Evolutionary conservation across 2,888 invertebrate species (phyloP).

Genomic region (Hesperia comma): DNA sequence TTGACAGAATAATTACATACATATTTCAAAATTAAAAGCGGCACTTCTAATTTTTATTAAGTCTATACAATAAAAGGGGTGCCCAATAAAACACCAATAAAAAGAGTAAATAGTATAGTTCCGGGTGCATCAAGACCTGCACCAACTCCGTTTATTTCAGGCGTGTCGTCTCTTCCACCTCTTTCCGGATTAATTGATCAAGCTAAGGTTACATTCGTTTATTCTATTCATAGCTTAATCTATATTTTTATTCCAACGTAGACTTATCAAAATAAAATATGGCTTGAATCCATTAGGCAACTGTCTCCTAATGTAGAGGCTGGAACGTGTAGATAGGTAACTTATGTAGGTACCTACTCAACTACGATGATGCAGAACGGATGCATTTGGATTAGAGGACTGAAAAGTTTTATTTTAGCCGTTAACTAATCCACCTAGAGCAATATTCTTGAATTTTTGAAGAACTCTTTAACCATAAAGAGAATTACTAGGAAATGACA

Average conservation of each 20-base stretch:
- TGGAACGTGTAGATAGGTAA: too few relatives aligned
- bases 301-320: too few relatives aligned
- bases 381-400: too few relatives aligned
- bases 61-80: conserved; percentile 42
- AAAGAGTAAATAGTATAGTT: conserved; percentile 57
- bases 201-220: conserved; percentile 65
- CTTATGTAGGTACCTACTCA: too few relatives aligned
- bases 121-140: conserved; percentile 59
- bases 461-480: too few relatives aligned
- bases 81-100: conserved; percentile 60
- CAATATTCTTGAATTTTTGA: too few relatives aligned
- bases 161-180: conserved; percentile 45
- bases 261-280: not conserved
- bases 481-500: too few relatives aligned
- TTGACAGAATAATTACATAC: too few relatives aligned
- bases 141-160: conserved; percentile 65
- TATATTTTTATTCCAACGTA: conserved; percentile 1
- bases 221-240: conserved; percentile 50
- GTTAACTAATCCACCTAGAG: too few relatives aligned
- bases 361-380: too few relatives aligned
- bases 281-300: not conserved
- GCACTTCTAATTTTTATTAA: conserved; percentile 38
- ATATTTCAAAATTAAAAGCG: not conserved
- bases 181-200: conserved; percentile 63
- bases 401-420: too few relatives aligned